Evolutionary conservation across 2,888 invertebrate species (phyloP).

Genomic region (Eugnorisma glareosa): DNA sequence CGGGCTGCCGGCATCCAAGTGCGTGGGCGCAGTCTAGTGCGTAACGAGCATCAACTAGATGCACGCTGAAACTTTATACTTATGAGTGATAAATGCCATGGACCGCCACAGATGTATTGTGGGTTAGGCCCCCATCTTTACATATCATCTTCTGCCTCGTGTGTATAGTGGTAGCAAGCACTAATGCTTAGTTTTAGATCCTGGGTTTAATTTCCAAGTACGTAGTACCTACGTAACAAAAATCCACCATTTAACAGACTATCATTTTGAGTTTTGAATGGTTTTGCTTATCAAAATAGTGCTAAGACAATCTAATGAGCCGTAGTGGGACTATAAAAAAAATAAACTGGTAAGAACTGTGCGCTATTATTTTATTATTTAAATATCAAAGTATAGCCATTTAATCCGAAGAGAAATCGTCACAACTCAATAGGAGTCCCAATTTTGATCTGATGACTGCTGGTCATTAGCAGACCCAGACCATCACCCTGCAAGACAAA

Average conservation of each 20-base stretch:
- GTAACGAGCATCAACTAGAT: slow-evolving; percentile 58
- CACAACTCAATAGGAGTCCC: background rate
- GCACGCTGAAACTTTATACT: slow-evolving; percentile 53
- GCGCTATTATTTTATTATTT: too few species aligned
- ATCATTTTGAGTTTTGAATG: too few species aligned
- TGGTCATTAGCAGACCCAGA: background rate
- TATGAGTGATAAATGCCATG: slow-evolving; percentile 27
- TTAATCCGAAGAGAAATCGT: background rate
- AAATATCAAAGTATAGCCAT: background rate
- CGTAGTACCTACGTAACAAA: too few species aligned
- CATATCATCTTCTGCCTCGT: too few species aligned
- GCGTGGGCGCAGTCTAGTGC: slow-evolving; percentile 63
- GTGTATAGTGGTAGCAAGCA: too few species aligned
- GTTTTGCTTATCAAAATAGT: too few species aligned
- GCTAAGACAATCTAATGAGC: too few species aligned
- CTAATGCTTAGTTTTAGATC: too few species aligned
- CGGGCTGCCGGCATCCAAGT: slow-evolving; percentile 59
- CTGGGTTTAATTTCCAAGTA: too few species aligned
- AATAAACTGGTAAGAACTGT: background rate
- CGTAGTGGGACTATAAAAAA: too few species aligned
- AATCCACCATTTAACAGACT: too few species aligned
- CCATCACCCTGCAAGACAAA: background rate
- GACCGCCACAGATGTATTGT: background rate
- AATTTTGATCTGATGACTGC: background rate
- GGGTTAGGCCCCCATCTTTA: background rate